Base-by-base conservation (phyloP, 2,797 vertebrate species). In the Orientallactaga sibirica region DNA sequence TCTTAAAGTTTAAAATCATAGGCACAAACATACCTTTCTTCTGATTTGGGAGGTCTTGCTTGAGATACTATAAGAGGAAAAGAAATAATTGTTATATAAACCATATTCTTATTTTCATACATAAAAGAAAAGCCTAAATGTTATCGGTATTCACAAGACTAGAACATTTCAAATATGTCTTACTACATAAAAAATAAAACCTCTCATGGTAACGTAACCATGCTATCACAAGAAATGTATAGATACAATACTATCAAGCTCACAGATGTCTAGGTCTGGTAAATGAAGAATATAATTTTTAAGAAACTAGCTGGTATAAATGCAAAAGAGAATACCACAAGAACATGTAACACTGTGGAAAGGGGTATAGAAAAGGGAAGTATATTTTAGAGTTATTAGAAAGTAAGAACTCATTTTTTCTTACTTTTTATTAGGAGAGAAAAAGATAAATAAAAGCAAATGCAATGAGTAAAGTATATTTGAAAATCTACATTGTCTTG, bases 11-110 rank as follows among this genome's bases (percentile, higher is more conserved):
- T n/a, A 95, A 41, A 93, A 73, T 27, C 25, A 76, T 41, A 75
- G 2, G 25, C 7, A 91, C 55, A 96, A 74, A 12, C 98, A 97
- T 98, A 99, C 99, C 99, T 99, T 99, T 99, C 98, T 99, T 99
- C 98, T 99, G 99, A 97, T 99, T 99, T 80, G 99, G 99, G 99
- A 75, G 99, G 99, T 98, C 99, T 99, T 97, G 99, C 99, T 98
- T 99, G 99, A 94, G 99, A 99, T 96, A 99, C 99, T 99, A 95
- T 83, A 95, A 12, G 19, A 74, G 33, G 66, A 93, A 86, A 71
- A 29, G 96, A 0, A 7, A 75, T 19, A 96, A 62, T 94, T 84
- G 79, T 76, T 64, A 93, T 0, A 91, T 86, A 89, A 90, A 95
- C 22, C 58, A 61, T 14, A 83, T 86, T 68, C 43, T 58, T 85